These are phyloP conservation scores for Australoheros scitulus DNA, from an alignment of 2,113 vertebrate species.

Conservation along the genomic window DNA sequence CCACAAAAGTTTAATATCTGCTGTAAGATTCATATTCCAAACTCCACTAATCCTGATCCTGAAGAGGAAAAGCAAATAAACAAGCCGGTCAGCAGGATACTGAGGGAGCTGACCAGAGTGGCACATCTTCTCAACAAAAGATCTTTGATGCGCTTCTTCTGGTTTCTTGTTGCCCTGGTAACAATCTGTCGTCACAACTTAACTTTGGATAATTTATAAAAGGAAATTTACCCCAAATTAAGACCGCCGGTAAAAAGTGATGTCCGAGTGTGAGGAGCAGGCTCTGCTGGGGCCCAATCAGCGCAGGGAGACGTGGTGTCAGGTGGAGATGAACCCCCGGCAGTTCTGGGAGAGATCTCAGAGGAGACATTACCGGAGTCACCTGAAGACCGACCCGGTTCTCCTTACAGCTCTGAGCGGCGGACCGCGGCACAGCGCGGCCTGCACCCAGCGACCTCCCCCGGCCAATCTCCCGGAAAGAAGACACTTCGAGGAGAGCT, in stretches of 20 bases:
- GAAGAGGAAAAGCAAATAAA: no score
- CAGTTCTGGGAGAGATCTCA: conserved; percentile 70
- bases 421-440: conserved; percentile 10
- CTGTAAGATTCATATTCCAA: background rate
- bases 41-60: background rate
- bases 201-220: background rate
- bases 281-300: conserved; percentile 74
- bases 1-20: background rate
- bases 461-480: conserved; percentile 53
- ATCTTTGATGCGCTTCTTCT: conserved; percentile 25
- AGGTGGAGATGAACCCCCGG: conserved; percentile 72
- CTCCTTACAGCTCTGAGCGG: conserved; percentile 36
- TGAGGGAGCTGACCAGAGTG: background rate
- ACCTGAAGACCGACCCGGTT: conserved; percentile 61
- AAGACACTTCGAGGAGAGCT: conserved; percentile 76
- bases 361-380: conserved; percentile 77
- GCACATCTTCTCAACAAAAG: background rate
- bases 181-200: background rate
- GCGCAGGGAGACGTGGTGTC: conserved; percentile 81
- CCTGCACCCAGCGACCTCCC: conserved; percentile 33
- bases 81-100: no score
- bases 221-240: background rate
- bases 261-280: conserved; percentile 35
- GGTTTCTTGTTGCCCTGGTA: conserved; percentile 58
- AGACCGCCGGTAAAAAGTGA: background rate